These are phyloP conservation scores for Hippocampus mohnikei DNA, from an alignment of 2,113 vertebrate genomes.

Conservation along the genomic window DNA sequence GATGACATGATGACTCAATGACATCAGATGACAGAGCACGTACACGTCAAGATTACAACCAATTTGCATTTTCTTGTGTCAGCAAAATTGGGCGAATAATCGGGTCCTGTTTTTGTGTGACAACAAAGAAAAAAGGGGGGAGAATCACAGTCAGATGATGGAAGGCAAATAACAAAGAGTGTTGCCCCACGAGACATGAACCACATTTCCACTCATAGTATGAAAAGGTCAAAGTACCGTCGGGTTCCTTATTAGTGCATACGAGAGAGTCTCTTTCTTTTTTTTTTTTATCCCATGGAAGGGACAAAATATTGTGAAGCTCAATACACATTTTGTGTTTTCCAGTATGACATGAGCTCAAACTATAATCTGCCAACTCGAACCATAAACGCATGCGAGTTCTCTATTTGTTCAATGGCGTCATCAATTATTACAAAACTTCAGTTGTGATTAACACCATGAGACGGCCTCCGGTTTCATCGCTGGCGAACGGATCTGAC, in stretches of 20 bases:
- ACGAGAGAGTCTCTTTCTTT: neutral
- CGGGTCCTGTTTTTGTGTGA: constrained; percentile 1
- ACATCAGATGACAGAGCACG: constrained; percentile 4
- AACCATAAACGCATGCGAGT: neutral
- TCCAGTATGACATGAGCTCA: neutral
- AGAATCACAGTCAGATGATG: neutral
- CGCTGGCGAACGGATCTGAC: neutral
- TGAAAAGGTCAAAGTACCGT: neutral
- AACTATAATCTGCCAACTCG: neutral
- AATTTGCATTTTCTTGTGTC: constrained; percentile 37
- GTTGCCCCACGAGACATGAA: neutral
- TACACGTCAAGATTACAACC: constrained; percentile 19
- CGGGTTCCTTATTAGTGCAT: neutral
- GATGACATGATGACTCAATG: neutral
- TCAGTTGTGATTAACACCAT: neutral
- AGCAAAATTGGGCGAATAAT: constrained; percentile 47
- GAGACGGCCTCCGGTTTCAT: neutral
- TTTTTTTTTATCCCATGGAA: neutral
- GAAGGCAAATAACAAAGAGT: neutral
- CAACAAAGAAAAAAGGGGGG: neutral
- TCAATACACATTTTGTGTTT: neutral
- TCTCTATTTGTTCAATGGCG: neutral
- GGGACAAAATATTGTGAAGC: too few species aligned
- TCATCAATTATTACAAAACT: neutral
- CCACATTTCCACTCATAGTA: neutral